A percentile compares a stretch with the other conserved stretches of the same genome.
Conservation (phyloP, 2,797 vertebrate genomes). For the Botia kubotai region DNA sequence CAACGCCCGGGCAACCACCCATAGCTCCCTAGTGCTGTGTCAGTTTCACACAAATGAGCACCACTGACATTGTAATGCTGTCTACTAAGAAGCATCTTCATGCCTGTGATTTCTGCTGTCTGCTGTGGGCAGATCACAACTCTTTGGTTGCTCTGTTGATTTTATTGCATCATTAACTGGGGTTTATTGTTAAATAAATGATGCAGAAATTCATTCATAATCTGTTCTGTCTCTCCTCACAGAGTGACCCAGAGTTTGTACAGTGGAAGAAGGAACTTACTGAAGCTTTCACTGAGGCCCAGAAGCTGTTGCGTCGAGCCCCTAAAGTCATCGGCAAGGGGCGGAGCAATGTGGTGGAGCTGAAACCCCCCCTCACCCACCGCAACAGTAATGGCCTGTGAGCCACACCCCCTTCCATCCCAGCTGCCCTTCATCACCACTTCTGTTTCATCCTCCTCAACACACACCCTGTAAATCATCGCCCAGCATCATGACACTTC, state of each 20-base stretch:
- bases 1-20: no score
- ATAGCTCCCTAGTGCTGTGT: no score
- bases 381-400: conserved; percentile 95
- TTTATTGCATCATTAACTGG: no score
- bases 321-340: conserved; percentile 95
- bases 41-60: no score
- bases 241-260: conserved; percentile 96
- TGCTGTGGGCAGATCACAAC: no score
- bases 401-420: conserved; percentile 50
- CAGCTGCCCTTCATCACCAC: conserved; percentile 32
- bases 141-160: no score
- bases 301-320: conserved; percentile 91
- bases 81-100: no score
- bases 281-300: conserved; percentile 91
- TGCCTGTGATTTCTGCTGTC: no score
- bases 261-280: conserved; percentile 99
- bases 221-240: conserved; percentile 10
- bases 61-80: no score
- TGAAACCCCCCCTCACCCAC: conserved; percentile 94
- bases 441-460: neutral
- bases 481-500: conserved; percentile 26
- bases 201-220: neutral
- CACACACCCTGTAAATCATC: neutral
- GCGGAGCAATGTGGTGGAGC: conserved; percentile 84
- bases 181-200: no score